Conservation (phyloP, 1,140 invertebrate genomes). For the Thaumetopoea pityocampa region DNA sequence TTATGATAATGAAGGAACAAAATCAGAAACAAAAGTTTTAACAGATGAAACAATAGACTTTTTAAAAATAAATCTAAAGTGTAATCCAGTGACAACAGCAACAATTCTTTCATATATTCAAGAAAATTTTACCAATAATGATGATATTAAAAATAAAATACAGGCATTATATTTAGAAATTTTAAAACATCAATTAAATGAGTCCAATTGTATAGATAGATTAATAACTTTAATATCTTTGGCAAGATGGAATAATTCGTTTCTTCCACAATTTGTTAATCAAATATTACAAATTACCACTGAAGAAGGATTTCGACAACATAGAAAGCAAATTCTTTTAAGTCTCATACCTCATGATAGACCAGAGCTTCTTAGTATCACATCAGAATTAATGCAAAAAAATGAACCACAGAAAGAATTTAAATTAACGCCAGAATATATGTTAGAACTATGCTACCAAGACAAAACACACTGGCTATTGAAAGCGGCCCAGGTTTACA, state of each 20-base stretch:
- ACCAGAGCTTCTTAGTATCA: conserved; percentile 43
- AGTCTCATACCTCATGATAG: conserved; percentile 49
- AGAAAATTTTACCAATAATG: conserved; percentile 26
- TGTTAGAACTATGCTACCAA: conserved; percentile 68
- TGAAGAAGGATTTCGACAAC: conserved; percentile 49
- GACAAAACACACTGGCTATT: conserved; percentile 69
- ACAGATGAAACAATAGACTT: conserved; percentile 36
- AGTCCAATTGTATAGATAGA: conserved; percentile 44
- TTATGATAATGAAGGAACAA: conserved; percentile 41
- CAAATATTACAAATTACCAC: conserved; percentile 47
- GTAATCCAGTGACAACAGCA: conserved; percentile 59
- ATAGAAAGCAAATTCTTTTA: conserved; percentile 60
- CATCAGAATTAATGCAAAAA: conserved; percentile 50
- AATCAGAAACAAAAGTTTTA: conserved; percentile 36
- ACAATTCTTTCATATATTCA: conserved; percentile 43
- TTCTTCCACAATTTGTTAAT: conserved; percentile 38
- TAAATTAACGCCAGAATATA: conserved; percentile 65
- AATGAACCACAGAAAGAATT: conserved; percentile 59
- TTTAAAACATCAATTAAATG: conserved; percentile 43
- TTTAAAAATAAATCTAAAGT: conserved; percentile 49
- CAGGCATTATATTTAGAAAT: conserved; percentile 49
- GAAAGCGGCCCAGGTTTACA: conserved; percentile 65
- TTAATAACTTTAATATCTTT: conserved; percentile 52
- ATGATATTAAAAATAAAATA: conserved; percentile 37
- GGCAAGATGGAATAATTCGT: conserved; percentile 46